These are phyloP conservation scores for Drosophila acutilabella DNA, from an alignment of 2,888 invertebrate species.

Conservation along the genomic window DNA sequence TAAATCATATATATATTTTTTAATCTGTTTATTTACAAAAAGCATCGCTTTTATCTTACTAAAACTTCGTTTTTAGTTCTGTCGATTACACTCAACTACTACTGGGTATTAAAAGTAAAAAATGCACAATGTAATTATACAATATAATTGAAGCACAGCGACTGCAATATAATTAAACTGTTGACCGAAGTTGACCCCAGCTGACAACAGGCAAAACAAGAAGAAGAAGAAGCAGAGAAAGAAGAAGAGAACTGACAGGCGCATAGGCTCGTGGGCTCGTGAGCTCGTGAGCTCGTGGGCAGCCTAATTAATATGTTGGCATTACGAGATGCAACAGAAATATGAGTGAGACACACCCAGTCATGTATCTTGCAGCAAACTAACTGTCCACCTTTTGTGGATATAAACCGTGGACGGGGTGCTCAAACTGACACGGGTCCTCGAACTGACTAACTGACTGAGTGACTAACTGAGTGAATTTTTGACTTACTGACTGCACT, in stretches of 20 bases:
- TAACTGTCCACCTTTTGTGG: slow-evolving; percentile 14
- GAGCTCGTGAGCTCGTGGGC: slow-evolving; percentile 46
- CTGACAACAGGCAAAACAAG: slow-evolving; percentile 33
- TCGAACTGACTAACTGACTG: slow-evolving; percentile 12
- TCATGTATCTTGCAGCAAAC: slow-evolving; percentile 1
- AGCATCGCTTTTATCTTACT: no score
- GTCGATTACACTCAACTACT: not conserved
- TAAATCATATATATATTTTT: no score
- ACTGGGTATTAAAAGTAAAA: slow-evolving; percentile 14
- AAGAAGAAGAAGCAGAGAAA: not conserved
- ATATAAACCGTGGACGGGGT: not conserved
- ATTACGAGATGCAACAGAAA: slow-evolving; percentile 51
- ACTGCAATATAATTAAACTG: slow-evolving; percentile 72
- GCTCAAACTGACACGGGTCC: slow-evolving; percentile 23
- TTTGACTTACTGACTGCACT: slow-evolving; percentile 14
- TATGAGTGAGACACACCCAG: slow-evolving; percentile 52
- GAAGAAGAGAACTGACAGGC: slow-evolving; percentile 61
- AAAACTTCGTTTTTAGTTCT: not conserved
- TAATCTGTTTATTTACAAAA: no score
- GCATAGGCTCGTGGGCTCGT: slow-evolving; percentile 69
- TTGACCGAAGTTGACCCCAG: slow-evolving; percentile 58
- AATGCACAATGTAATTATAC: slow-evolving; percentile 15
- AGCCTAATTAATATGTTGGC: slow-evolving; percentile 75
- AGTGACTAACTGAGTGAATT: not conserved
- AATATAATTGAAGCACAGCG: slow-evolving; percentile 51